Base-by-base conservation (phyloP, 2,113 vertebrate genomes). In the Cebidichthys violaceus region DNA sequence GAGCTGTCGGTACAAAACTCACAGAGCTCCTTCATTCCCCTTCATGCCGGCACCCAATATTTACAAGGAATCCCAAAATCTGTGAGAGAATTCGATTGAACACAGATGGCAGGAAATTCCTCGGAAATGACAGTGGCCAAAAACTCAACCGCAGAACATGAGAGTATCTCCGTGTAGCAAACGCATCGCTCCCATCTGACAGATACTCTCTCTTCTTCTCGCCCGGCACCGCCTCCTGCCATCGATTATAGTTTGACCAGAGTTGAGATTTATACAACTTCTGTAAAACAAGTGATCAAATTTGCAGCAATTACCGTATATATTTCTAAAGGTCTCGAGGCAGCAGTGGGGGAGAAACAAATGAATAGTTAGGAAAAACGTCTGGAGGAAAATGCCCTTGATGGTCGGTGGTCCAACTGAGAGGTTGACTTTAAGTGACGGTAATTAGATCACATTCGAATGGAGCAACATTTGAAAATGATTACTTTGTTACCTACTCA, bases 21-120 rank as follows among this genome's bases (percentile, higher is more conserved):
- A 96, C 95, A 96, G 94, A 91, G 88, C 93, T 85, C 86, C 59
- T 83, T 79, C 69, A 72, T 78, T 70, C 61, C 92, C 90, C 94
- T 93, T 95, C 86, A 96, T n/a, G 95, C 96, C 96, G 95, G 95
- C 95, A 95, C 94, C 95, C 95, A 96, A 96, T 97, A 97, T 98
- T 98, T 98, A 97, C 96, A 97, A 97, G 96, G 96, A 96, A 50
- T 95, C 94, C 95, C 92, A 93, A 95, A 96, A 97, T 97, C 96
- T 97, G 96, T 96, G 96, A 97, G 96, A 96, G 96, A 96, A 97
- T 97, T 95, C 95, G 96, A 98, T 97, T 98, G 96, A 96, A 97
- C 0, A 88, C 97, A 99, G 97, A 99, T 98, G 97, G 96, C 96
- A 97, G 98, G 97, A 98, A 97, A 98, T 98, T 97, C 97, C 96